Evolutionary conservation across 2,113 vertebrate genomes (phyloP), one percentile per base, ranked within the genome.

Genomic region (Spheniscus mendiculus): DNA sequence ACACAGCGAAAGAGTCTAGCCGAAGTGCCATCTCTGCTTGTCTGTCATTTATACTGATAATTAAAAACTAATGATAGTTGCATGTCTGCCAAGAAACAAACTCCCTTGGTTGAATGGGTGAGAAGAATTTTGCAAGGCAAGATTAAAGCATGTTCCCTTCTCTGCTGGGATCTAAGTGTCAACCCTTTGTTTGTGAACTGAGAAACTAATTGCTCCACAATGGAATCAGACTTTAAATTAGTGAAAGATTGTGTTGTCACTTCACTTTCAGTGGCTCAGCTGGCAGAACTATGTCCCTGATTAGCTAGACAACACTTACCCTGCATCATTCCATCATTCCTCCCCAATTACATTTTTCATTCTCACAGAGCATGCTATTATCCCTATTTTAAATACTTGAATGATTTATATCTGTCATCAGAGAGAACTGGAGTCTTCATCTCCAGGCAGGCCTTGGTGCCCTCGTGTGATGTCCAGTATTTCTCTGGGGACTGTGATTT

Each of bases 121-220:
- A 94, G 72, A 93, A 40, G 38, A 82, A 92, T 92, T 95, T 93
- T 94, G 18, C 69, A 82, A 93, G 52, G 79, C 50, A 71, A 91
- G 80, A 94, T 82, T 95, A 92, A 91, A 95, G 50, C 16, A 25
- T 74, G 59, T 15, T 93, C 9, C n/a, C 21, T 49, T 89, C 92
- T 72, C 83, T 94, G 27, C 52, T 17, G 47, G 67, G 90, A 95
- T 89, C 55, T 22, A 15, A 86, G 67, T 81, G 76, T 62, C 89
- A 92, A 69, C 69, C 36, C 89, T 84, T 95, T 80, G 27, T 90
- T 90, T 92, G 72, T 82, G 69, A 95, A 89, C 69, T 89, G 89
- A 92, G 38, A 90, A 94, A 92, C 91, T 91, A 97, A 97, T 97
- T 89, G 77, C 44, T 76, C 44, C 66, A 79, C 80, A 87, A 82